Base-by-base conservation (phyloP, 1,140 invertebrate species). In the Polypedilum vanderplanki region DNA sequence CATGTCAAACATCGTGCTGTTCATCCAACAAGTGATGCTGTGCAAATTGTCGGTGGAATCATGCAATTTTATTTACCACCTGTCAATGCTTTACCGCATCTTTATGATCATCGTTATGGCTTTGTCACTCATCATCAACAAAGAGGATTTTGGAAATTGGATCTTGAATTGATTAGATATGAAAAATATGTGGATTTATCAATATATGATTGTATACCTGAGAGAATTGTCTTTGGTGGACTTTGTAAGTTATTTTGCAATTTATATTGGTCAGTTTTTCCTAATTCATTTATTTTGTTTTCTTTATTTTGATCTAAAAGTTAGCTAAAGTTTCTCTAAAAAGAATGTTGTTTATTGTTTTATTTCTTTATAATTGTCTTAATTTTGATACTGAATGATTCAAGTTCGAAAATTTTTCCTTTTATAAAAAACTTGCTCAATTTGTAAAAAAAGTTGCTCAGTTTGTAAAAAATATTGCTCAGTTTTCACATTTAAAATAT, bases 41-140 rank as follows among this genome's bases (percentile, higher is more conserved):
- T 90, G 7, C 90, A 91, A 79, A 93, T 93, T 81, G 91, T 93
- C 83, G 65, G 65, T n/a, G 65, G 9, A 18, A 70, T 57, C 1
- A 57, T 20, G 65, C 17, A 70, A 7, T 70, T 70, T 20, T 70
- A 70, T 70, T 18, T 70, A 7, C 65, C 65, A 22, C 65, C 65
- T 1, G 65, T 22, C 9, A 70, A 20, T 70, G 17, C 20, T 4
- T 18, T 22, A 7, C 65, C 17, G 1, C 17, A 70, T 20, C 18
- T 70, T 77, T 81, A 90, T 78, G 85, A 85, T 77, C 91, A 90
- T 81, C 88, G 90, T 78, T 92, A 90, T 82, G 91, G 90, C 12
- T 93, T 93, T 78, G 90, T 92, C 7, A 90, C 89, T 17, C 91
- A 93, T 79, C 88, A 87, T 40, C 90, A 91, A 80, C 90, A 92